Conservation (phyloP, 1,140 invertebrate species). For the Pseudomyrmex sp. region DNA sequence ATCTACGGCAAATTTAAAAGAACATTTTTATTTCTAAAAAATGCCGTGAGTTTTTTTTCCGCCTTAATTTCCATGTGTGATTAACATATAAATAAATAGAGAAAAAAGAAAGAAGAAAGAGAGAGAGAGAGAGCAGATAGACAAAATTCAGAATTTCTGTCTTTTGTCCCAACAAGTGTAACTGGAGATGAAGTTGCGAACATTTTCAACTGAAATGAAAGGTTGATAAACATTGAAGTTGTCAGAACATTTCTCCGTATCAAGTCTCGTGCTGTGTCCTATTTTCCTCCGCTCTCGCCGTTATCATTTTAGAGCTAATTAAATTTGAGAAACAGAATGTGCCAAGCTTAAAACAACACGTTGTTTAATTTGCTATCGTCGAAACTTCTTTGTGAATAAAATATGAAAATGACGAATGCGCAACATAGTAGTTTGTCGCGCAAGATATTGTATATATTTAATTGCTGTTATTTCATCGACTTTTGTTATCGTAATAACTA, state of each 20-base stretch:
- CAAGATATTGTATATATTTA: not conserved
- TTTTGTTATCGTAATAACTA: slow-evolving; percentile 3
- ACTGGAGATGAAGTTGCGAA: slow-evolving; percentile 42
- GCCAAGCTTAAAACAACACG: not conserved
- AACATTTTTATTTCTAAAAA: slow-evolving; percentile 2
- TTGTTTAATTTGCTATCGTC: not conserved
- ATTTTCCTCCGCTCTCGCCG: not conserved
- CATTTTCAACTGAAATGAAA: not conserved
- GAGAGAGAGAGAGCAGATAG: slow-evolving; percentile 1
- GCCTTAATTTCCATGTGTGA: not conserved
- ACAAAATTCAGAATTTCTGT: slow-evolving; percentile 20
- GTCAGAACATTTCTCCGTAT: slow-evolving; percentile 32
- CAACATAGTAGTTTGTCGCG: too few relatives aligned
- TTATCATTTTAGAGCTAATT: slow-evolving; percentile 47
- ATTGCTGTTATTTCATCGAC: slow-evolving; percentile 8
- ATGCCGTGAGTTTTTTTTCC: not conserved
- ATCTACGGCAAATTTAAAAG: slow-evolving; percentile 11
- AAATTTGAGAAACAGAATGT: slow-evolving; percentile 28
- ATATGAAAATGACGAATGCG: too few relatives aligned
- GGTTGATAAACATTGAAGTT: slow-evolving; percentile 57
- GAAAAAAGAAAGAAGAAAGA: not conserved
- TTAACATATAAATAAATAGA: too few relatives aligned
- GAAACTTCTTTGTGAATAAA: not conserved
- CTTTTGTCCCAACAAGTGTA: slow-evolving; percentile 28
- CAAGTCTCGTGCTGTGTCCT: slow-evolving; percentile 13